Conservation (phyloP, 2,888 invertebrate species). For the Noctua janthe region DNA sequence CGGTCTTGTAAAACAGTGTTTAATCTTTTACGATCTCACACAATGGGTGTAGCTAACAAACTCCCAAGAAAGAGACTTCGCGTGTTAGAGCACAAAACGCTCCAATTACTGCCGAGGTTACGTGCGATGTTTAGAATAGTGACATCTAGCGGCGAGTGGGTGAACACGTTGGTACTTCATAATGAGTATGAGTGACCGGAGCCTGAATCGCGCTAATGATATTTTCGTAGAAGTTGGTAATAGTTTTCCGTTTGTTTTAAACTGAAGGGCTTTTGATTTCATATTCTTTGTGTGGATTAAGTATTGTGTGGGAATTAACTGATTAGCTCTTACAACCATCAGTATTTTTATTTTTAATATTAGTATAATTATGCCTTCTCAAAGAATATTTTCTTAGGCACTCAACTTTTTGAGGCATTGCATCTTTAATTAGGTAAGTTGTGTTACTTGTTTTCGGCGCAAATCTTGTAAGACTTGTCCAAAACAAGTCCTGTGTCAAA, state of each 20-base stretch:
- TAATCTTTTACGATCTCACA: slow-evolving; percentile 54
- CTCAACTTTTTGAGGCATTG: background rate
- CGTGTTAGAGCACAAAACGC: slow-evolving; percentile 52
- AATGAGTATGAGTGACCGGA: slow-evolving; percentile 3
- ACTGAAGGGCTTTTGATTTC: background rate
- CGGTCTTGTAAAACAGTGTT: slow-evolving; percentile 53
- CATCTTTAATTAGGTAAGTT: background rate
- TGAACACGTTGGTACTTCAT: slow-evolving; percentile 41
- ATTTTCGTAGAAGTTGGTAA: slow-evolving; percentile 32
- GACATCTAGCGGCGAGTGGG: slow-evolving; percentile 46
- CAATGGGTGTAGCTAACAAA: slow-evolving; percentile 60
- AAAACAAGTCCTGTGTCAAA: background rate
- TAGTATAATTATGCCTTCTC: too few relatives aligned
- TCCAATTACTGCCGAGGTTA: slow-evolving; percentile 59
- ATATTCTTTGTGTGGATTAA: background rate
- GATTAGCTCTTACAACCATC: background rate
- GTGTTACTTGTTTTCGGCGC: background rate
- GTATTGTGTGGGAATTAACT: background rate
- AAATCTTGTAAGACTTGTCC: background rate
- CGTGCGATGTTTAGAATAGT: slow-evolving; percentile 39
- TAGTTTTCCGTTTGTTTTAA: background rate
- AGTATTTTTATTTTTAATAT: background rate
- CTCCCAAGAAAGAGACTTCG: slow-evolving; percentile 48
- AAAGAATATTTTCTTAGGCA: background rate
- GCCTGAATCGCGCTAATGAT: slow-evolving; percentile 42